These are phyloP conservation scores for Sarcophaga bullata DNA, from an alignment of 1,140 invertebrate species.

Conservation along the genomic window DNA sequence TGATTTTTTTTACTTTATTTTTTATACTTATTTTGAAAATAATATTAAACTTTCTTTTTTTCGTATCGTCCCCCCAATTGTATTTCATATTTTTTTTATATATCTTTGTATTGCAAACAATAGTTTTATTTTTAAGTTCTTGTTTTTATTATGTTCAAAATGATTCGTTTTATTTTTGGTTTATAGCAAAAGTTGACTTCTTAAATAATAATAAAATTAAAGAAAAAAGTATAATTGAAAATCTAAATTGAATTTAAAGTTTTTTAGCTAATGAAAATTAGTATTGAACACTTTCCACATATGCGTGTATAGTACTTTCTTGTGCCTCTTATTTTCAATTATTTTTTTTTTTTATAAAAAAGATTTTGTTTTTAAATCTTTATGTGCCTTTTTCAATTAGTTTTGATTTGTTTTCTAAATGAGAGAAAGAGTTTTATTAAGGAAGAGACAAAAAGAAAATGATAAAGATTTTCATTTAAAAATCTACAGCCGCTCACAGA, in stretches of 20 bases:
- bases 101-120: too few species aligned
- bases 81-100: neutral
- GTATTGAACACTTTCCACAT: neutral
- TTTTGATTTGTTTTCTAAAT: too few species aligned
- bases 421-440: too few species aligned
- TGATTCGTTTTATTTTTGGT: neutral
- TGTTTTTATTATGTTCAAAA: neutral
- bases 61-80: neutral
- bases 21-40: neutral
- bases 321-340: neutral
- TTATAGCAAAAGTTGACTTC: neutral
- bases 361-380: neutral
- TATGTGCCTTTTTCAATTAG: slow-evolving; percentile 7
- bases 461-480: too few species aligned
- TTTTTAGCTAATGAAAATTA: neutral
- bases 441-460: too few species aligned
- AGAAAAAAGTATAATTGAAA: neutral
- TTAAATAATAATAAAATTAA: neutral
- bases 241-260: too few species aligned
- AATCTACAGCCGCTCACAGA: too few species aligned
- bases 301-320: neutral
- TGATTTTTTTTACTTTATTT: slow-evolving; percentile 22
- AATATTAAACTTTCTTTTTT: too few species aligned
- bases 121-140: too few species aligned
- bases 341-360: neutral